Evolutionary conservation across 2,113 vertebrate genomes (phyloP).

Genomic region (Nothocercus nigrocapillus): DNA sequence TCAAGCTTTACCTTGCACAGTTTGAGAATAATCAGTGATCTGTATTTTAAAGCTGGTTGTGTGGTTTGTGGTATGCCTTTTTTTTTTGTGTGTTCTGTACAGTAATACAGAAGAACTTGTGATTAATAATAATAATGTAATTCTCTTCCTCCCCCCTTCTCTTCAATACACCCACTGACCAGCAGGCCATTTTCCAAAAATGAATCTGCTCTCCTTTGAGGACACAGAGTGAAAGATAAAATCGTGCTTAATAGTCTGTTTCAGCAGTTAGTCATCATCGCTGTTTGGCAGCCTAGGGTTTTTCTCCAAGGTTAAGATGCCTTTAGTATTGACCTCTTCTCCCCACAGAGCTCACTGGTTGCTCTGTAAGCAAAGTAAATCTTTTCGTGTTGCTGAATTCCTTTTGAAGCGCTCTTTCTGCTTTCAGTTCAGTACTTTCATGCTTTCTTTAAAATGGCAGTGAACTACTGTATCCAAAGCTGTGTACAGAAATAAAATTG

Average conservation of each 20-base stretch:
- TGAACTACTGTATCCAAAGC: neutral
- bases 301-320: neutral
- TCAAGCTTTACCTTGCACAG: neutral
- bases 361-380: neutral
- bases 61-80: neutral
- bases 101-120: neutral
- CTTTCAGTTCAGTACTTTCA: neutral
- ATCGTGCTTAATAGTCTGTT: neutral
- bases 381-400: neutral
- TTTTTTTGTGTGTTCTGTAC: neutral
- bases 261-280: neutral
- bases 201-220: neutral
- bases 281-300: neutral
- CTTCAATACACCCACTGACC: neutral
- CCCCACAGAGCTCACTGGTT: neutral
- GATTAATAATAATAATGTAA: neutral
- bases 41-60: neutral
- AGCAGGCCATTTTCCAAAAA: neutral
- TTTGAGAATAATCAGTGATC: neutral
- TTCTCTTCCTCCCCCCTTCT: neutral
- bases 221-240: neutral
- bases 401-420: neutral
- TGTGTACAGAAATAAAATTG: slow-evolving; percentile 15
- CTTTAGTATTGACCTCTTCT: neutral
- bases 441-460: neutral